These are phyloP conservation scores for Crocallis elinguaria DNA, from an alignment of 2,888 invertebrate species.

Conservation along the genomic window DNA sequence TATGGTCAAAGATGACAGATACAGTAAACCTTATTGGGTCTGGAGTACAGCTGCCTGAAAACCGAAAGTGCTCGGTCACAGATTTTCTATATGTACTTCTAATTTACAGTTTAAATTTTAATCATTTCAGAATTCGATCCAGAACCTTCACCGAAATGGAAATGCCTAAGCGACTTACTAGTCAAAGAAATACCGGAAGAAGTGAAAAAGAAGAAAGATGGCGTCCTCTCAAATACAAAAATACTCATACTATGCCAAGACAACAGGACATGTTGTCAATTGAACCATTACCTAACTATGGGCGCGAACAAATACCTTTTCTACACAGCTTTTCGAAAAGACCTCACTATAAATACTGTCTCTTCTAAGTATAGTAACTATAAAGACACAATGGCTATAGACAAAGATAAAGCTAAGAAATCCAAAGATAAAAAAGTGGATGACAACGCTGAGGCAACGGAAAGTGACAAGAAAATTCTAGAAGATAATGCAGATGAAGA, in stretches of 20 bases:
- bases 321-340: slow-evolving; percentile 85
- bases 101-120: neutral
- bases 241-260: slow-evolving; percentile 94
- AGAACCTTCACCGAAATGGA: slow-evolving; percentile 96
- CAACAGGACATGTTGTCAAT: slow-evolving; percentile 91
- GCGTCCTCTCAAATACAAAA: slow-evolving; percentile 81
- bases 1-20: no score
- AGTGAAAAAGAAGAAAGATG: slow-evolving; percentile 79
- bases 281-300: slow-evolving; percentile 88
- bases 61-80: no score
- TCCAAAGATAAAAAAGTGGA: slow-evolving; percentile 31
- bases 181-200: slow-evolving; percentile 92
- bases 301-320: slow-evolving; percentile 87
- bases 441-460: slow-evolving; percentile 16
- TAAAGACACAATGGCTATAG: slow-evolving; percentile 44
- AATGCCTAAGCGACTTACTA: slow-evolving; percentile 91
- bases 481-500: slow-evolving; percentile 49
- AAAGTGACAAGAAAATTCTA: slow-evolving; percentile 31
- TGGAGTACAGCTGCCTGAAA: no score
- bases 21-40: no score
- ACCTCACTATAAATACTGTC: slow-evolving; percentile 83
- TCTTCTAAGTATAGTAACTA: slow-evolving; percentile 78
- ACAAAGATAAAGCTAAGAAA: slow-evolving; percentile 40
- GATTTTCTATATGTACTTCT: no score
- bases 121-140: slow-evolving; percentile 88